These are phyloP conservation scores for Halocynthia roretzi DNA, from an alignment of 23 tunicate species.

Conservation along the genomic window DNA sequence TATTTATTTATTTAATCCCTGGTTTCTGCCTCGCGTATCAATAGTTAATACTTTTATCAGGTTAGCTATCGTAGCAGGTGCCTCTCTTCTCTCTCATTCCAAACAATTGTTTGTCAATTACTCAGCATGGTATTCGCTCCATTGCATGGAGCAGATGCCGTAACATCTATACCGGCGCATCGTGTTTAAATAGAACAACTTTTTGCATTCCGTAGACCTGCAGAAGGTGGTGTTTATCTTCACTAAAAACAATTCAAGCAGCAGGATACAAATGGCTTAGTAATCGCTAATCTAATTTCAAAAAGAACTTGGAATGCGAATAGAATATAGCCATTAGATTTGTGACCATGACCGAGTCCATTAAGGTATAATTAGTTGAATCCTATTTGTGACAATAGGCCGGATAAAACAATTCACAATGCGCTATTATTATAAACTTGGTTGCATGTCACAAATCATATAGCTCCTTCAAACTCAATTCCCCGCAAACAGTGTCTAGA, in stretches of 20 bases:
- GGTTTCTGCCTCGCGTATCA: conserved; percentile 18
- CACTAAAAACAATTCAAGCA: conserved; percentile 9
- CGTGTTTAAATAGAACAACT: conserved; percentile 1
- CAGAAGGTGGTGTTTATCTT: conserved; percentile 22
- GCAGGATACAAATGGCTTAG: conserved; percentile 17
- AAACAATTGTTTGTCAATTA: conserved; percentile 11
- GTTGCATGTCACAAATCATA: neutral
- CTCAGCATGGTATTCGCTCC: neutral
- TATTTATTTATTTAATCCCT: conserved; percentile 26
- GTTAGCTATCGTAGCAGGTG: conserved; percentile 19
- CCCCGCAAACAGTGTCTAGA: neutral
- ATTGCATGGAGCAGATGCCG: conserved; percentile 27
- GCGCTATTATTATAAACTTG: neutral
- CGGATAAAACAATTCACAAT: conserved; percentile 4
- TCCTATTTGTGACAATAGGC: conserved; percentile 7
- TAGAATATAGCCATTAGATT: conserved; percentile 9
- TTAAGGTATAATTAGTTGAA: neutral
- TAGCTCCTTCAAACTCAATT: neutral
- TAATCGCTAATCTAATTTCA: conserved; percentile 28
- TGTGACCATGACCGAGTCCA: too few species aligned
- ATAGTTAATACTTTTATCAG: conserved; percentile 14
- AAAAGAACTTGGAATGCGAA: neutral
- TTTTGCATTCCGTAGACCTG: neutral
- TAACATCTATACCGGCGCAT: neutral
- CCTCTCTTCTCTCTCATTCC: neutral